Conservation (phyloP, 2,888 invertebrate species). For the Ectemnius lituratus region DNA sequence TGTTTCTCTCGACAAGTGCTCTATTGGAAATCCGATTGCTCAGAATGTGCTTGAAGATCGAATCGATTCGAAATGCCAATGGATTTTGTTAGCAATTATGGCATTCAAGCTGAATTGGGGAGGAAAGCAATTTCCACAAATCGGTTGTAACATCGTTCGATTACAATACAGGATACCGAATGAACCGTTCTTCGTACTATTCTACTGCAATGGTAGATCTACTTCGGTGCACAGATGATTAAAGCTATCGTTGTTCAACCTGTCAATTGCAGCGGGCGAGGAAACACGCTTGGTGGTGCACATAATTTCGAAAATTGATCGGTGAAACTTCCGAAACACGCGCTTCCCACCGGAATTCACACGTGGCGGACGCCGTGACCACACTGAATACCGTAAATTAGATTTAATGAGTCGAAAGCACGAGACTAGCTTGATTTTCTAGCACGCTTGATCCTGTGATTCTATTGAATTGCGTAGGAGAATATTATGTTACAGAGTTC, state of each 20-base stretch:
- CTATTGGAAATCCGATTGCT: too few species aligned
- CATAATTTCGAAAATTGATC: constrained; percentile 40
- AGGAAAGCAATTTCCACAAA: constrained; percentile 35
- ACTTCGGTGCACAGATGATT: constrained; percentile 15
- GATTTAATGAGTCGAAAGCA: not conserved
- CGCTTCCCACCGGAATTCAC: constrained; percentile 5
- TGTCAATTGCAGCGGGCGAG: constrained; percentile 16
- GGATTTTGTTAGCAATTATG: too few species aligned
- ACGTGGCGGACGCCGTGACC: not conserved
- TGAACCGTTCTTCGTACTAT: too few species aligned
- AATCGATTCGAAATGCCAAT: too few species aligned
- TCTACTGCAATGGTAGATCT: not conserved
- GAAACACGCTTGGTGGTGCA: constrained; percentile 15
- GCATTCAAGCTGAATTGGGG: too few species aligned
- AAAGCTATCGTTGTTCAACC: constrained; percentile 34
- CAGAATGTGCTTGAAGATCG: too few species aligned
- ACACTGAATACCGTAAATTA: not conserved
- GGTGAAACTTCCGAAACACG: constrained; percentile 18
- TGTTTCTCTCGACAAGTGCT: too few species aligned
- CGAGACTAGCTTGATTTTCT: not conserved
- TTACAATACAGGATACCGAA: too few species aligned
- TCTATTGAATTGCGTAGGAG: not conserved
- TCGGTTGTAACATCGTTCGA: constrained; percentile 14
- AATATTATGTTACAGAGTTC: not conserved
- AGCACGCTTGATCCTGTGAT: not conserved